These are phyloP conservation scores for Chymomyza caudatula DNA, from an alignment of 2,888 invertebrate genomes.

Conservation along the genomic window DNA sequence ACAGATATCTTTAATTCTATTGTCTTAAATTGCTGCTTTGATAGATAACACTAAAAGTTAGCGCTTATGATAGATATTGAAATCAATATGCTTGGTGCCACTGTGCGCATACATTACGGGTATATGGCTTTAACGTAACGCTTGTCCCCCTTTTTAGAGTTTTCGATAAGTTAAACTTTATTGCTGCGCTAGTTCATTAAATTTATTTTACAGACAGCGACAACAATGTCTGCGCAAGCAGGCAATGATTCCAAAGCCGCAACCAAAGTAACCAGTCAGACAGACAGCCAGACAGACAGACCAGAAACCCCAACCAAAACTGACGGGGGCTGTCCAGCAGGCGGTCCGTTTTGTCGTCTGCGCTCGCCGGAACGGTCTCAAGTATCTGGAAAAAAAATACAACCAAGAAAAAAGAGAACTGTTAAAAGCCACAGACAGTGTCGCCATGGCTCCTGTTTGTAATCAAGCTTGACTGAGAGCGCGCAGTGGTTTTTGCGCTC, in stretches of 20 bases:
- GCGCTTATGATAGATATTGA: neutral
- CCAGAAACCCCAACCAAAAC: neutral
- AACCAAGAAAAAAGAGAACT: slow-evolving; percentile 1
- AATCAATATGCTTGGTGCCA: neutral
- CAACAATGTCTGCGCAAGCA: slow-evolving; percentile 59
- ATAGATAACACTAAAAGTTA: no score
- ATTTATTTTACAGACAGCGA: slow-evolving; percentile 66
- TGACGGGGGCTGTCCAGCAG: neutral
- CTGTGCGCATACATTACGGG: neutral
- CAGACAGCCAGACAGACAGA: neutral
- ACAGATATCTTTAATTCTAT: no score
- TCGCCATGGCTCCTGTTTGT: slow-evolving; percentile 7
- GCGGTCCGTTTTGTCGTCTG: neutral
- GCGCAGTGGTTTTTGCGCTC: slow-evolving; percentile 32
- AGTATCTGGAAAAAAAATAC: slow-evolving; percentile 17
- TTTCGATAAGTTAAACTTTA: slow-evolving; percentile 66
- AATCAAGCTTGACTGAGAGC: slow-evolving; percentile 9
- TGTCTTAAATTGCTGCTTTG: neutral
- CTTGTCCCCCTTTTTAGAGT: slow-evolving; percentile 17
- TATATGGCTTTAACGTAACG: neutral
- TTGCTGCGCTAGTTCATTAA: slow-evolving; percentile 69
- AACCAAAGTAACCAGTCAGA: slow-evolving; percentile 1
- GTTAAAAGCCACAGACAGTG: slow-evolving; percentile 21
- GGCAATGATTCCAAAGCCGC: neutral
- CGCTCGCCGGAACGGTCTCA: slow-evolving; percentile 38